Percentiles rank a stretch among this genome's conserved stretches.
phyloP scores from a whole-genome alignment of 2,797 vertebrate genomes.

The Danio albolineatus region DNA sequence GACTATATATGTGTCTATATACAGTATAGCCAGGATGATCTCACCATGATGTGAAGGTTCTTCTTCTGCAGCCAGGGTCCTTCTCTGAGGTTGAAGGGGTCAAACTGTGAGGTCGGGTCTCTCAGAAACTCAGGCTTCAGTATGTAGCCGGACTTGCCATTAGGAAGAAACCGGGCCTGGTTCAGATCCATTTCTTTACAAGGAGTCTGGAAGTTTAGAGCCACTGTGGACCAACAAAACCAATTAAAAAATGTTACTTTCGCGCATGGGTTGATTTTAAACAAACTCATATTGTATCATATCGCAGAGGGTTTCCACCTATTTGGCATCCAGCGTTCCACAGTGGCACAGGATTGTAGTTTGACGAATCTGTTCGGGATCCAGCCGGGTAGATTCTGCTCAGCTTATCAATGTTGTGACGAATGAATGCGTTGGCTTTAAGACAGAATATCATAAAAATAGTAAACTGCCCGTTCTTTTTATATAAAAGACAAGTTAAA shows the following conservation, averaged over 20 bases:
- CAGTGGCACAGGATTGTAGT: constrained; percentile 91
- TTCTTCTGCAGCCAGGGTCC: constrained; percentile 85
- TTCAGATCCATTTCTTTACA: constrained; percentile 92
- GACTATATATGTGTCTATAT: too few relatives aligned
- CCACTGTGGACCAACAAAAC: constrained; percentile 80
- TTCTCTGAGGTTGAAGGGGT: constrained; percentile 76
- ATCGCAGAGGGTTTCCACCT: constrained; percentile 41
- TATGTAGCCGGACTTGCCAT: constrained; percentile 88
- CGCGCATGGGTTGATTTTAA: neutral
- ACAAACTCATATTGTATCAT: neutral
- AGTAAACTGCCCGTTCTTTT: neutral
- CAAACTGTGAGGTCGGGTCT: constrained; percentile 81
- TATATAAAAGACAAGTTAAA: too few relatives aligned
- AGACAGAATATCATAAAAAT: constrained; percentile 7
- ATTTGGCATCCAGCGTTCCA: constrained; percentile 95
- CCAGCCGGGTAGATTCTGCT: constrained; percentile 94
- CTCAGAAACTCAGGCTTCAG: constrained; percentile 92
- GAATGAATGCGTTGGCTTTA: constrained; percentile 80
- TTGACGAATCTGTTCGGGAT: constrained; percentile 94
- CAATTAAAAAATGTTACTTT: neutral
- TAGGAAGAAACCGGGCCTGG: constrained; percentile 90
- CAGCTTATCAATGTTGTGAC: constrained; percentile 90
- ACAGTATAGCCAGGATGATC: too few relatives aligned
- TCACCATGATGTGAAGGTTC: constrained; percentile 85
- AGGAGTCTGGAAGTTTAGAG: constrained; percentile 95